Percentiles rank a stretch among this genome's conserved stretches.
Conservation (phyloP, 2,888 invertebrate genomes). For the Pristionchus arcanus region DNA sequence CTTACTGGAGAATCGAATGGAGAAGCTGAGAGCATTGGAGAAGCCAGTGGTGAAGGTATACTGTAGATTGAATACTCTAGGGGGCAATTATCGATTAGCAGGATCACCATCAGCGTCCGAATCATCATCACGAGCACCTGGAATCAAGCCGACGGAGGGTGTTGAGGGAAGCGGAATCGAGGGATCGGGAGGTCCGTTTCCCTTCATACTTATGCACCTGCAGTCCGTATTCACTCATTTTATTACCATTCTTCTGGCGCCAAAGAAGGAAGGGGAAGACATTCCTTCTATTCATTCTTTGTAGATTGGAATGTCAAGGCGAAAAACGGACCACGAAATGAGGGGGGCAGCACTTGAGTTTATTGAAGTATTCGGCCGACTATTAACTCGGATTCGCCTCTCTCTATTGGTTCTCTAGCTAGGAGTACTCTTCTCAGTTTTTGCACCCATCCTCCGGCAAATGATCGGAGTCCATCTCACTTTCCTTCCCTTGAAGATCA, state of each 20-base stretch:
- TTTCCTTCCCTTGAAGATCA: not conserved
- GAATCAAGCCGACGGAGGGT: not conserved
- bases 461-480: not conserved
- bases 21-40: not conserved
- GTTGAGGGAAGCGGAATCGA: conserved; percentile 47
- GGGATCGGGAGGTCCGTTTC: conserved; percentile 46
- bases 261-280: not conserved
- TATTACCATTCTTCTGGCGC: not conserved
- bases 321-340: conserved; percentile 15
- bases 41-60: conserved; percentile 39
- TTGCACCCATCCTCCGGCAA: conserved; percentile 13
- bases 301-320: conserved; percentile 52
- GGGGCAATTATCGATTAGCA: not conserved
- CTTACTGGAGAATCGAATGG: conserved; percentile 29
- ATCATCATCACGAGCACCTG: not conserved
- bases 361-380: conserved; percentile 45
- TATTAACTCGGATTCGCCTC: conserved; percentile 44
- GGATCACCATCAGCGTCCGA: not conserved
- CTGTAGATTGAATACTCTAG: not conserved
- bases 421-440: not conserved
- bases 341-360: conserved; percentile 33
- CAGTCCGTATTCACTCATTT: not conserved
- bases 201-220: too few species aligned
- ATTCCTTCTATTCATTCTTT: not conserved
- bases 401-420: conserved; percentile 26